Conservation (phyloP, 1,140 invertebrate species). For the Drosophila takahashii region DNA sequence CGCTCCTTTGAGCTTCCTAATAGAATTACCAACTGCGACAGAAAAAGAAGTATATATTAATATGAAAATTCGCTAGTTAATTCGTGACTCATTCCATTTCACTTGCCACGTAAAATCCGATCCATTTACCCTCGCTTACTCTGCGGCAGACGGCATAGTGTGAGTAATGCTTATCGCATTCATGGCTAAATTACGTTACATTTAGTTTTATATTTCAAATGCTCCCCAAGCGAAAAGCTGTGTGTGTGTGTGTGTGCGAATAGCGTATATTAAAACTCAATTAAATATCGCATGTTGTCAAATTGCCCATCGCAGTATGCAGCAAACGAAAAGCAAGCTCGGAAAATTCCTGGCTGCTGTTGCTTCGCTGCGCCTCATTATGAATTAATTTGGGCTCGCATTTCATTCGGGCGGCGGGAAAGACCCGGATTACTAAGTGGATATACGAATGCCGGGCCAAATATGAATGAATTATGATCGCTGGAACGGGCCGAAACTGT, state of each 20-base stretch:
- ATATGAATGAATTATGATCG: conserved; percentile 79
- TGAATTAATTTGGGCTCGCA: conserved; percentile 76
- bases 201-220: conserved; percentile 41
- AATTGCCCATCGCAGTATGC: conserved; percentile 37
- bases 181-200: conserved; percentile 55
- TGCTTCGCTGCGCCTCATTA: conserved; percentile 51
- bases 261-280: conserved; percentile 68
- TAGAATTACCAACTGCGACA: neutral
- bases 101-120: conserved; percentile 21
- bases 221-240: neutral
- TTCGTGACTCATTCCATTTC: conserved; percentile 22
- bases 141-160: conserved; percentile 10
- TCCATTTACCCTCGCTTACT: conserved; percentile 33
- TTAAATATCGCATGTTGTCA: conserved; percentile 77
- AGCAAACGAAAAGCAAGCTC: neutral
- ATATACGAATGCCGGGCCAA: conserved; percentile 62
- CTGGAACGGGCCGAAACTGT: conserved; percentile 45
- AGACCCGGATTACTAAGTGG: conserved; percentile 54
- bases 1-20: conserved; percentile 8
- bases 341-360: conserved; percentile 20
- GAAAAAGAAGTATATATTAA: neutral
- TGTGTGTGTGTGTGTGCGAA: neutral
- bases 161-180: conserved; percentile 48
- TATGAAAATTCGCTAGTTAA: conserved; percentile 13
- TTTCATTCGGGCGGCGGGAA: conserved; percentile 36